Conservation (phyloP, 2,797 vertebrate genomes). For the Prionace glauca region DNA sequence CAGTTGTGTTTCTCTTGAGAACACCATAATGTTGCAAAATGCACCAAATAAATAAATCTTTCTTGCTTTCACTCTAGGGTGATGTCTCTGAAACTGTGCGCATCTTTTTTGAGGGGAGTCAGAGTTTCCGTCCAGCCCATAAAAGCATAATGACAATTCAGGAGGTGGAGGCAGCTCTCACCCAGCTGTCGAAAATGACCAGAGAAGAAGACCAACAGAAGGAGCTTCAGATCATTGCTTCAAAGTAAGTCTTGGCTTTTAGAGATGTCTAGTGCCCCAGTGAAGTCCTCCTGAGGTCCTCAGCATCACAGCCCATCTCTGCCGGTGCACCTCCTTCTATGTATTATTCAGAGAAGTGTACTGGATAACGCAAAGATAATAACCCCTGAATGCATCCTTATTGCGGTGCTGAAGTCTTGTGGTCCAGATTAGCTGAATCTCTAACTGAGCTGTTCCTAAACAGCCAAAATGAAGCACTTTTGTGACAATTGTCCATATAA, state of each 20-base stretch:
- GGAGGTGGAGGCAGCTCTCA: slow-evolving; percentile 83
- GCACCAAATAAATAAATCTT: background rate
- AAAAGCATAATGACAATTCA: slow-evolving; percentile 92
- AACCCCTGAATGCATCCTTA: too few relatives aligned
- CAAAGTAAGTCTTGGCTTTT: slow-evolving; percentile 60
- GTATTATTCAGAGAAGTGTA: background rate
- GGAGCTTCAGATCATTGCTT: slow-evolving; percentile 75
- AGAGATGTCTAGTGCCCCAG: background rate
- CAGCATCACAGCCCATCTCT: too few relatives aligned
- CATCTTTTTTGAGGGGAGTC: slow-evolving; percentile 89
- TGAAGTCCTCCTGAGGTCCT: background rate
- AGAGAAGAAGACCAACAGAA: slow-evolving; percentile 94
- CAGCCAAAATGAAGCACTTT: background rate
- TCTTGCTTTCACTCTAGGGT: slow-evolving; percentile 59
- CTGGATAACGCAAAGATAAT: background rate
- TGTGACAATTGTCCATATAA: background rate
- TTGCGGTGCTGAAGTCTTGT: background rate
- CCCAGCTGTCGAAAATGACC: slow-evolving; percentile 76
- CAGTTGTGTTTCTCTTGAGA: background rate
- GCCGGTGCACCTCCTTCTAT: background rate
- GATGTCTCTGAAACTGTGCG: slow-evolving; percentile 91
- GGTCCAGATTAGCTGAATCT: background rate
- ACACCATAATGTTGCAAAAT: background rate
- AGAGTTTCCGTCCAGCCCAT: slow-evolving; percentile 74
- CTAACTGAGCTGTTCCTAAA: background rate